These are phyloP conservation scores for Drosophila merina DNA, from an alignment of 2,888 invertebrate species.

Conservation along the genomic window DNA sequence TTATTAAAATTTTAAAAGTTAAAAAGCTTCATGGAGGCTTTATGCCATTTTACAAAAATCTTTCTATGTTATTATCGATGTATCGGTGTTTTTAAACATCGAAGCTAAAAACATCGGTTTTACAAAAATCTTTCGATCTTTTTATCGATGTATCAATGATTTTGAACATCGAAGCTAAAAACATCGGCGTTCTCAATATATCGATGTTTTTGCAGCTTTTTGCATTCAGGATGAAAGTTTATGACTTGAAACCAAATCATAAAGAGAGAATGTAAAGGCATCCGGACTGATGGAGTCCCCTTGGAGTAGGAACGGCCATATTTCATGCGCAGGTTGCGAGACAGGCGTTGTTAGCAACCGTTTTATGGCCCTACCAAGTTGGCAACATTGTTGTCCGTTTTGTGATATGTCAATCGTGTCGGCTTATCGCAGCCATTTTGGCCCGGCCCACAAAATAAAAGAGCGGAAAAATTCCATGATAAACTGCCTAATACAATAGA, in stretches of 20 bases:
- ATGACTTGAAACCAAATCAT: background rate
- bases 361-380: conserved; percentile 65
- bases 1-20: no score
- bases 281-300: background rate
- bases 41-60: no score
- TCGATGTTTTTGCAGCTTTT: no score
- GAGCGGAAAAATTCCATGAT: conserved; percentile 29
- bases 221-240: background rate
- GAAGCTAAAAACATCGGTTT: no score
- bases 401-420: conserved; percentile 51
- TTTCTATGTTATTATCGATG: no score
- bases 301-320: conserved; percentile 13
- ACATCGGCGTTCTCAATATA: no score
- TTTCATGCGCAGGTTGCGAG: conserved; percentile 12
- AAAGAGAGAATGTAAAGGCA: background rate
- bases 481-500: conserved; percentile 47
- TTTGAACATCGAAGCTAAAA: no score
- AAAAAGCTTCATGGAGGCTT: no score
- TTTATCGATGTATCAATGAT: no score
- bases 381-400: conserved; percentile 38
- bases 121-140: no score
- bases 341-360: conserved; percentile 46
- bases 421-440: conserved; percentile 48
- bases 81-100: no score
- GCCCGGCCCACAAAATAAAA: background rate